Base-by-base conservation (phyloP, 92 coral and sea anemone genomes). In the Zoanthus sociatus region DNA sequence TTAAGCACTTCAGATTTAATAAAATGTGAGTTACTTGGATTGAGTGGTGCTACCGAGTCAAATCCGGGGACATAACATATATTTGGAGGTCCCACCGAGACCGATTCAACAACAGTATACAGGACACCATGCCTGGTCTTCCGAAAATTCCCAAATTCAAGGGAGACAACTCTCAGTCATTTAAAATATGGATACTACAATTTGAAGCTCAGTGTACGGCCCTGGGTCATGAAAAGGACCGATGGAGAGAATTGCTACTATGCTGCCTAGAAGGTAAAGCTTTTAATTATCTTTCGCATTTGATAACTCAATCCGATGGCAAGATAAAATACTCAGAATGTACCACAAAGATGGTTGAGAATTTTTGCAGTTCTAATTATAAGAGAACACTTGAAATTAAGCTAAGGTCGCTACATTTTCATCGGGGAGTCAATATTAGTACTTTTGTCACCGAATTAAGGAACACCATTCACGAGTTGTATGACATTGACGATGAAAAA, bases 201-300 rank as follows among this genome's bases (percentile, higher is more conserved):
- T 87, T 87, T 32, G 87, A 87, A 63, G 90, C 90, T 7, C 86
- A 87, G 56, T 55, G 78, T 44, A 61, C 90, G 16, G 90, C 90
- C 11, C 86, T 87, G 30, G 86, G 90, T 50, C 90, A 87, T 16
- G 87, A 87, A 9, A 66, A 87, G 33, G 46, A 32, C 11, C 61
- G 70, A 37, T 78, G 87, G 86, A 78, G 86, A 33, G 87, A 78
- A 15, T 47, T 87, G 14, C 68, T 87, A 26, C 18, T 72, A 81
- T 84, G 88, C 82, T 20, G 79, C 12, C 50, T 71, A 31, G 87
- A 83, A 69, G 87, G 87, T 9, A 83, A 83, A 69, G 78, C 87
- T 53, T 83, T 83, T 17, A 67, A 56, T 8, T 64, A 21, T 56
- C 9, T 85, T 8, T 47, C 73, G 7, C 9, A 82, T 47, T 15